Conservation (phyloP, 1,140 invertebrate species). For the Drosophila watanabei region DNA sequence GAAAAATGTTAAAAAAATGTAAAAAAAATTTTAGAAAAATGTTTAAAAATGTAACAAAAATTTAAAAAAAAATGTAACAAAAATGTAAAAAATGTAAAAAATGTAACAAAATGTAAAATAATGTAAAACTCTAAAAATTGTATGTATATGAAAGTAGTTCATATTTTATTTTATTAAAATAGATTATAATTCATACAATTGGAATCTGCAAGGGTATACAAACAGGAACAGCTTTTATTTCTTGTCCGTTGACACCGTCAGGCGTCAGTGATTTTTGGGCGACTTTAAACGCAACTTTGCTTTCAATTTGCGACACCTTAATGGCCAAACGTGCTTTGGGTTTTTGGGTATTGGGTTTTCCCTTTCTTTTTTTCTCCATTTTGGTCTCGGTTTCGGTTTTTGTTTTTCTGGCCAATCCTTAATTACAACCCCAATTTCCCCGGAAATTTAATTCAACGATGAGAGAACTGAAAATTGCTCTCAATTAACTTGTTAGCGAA, state of each 20-base stretch:
- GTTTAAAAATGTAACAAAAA: too few relatives aligned
- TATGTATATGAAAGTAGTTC: too few relatives aligned
- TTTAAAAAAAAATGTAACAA: too few relatives aligned
- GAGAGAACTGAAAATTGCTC: constrained; percentile 63
- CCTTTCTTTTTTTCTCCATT: neutral
- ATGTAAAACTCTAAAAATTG: too few relatives aligned
- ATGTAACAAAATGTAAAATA: too few relatives aligned
- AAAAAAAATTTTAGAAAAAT: too few relatives aligned
- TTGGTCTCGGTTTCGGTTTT: constrained; percentile 6
- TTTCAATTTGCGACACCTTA: constrained; percentile 75
- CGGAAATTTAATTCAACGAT: constrained; percentile 50
- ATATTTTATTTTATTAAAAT: too few relatives aligned
- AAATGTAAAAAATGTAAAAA: too few relatives aligned
- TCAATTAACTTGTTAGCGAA: constrained; percentile 62
- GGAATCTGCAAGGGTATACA: too few relatives aligned
- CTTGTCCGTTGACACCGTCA: constrained; percentile 10
- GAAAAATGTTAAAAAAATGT: too few relatives aligned
- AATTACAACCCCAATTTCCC: constrained; percentile 21
- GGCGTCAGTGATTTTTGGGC: constrained; percentile 34
- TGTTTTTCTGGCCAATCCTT: constrained; percentile 19
- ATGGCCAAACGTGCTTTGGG: constrained; percentile 51
- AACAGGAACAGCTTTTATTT: too few relatives aligned
- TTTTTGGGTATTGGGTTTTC: constrained; percentile 22
- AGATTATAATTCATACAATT: too few relatives aligned
- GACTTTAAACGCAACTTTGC: constrained; percentile 54